A percentile compares a stretch with the other conserved stretches of the same genome.
These are phyloP conservation scores for Ceratotherium simum DNA, from an alignment of 2,113 vertebrate genomes.

Conservation along the genomic window DNA sequence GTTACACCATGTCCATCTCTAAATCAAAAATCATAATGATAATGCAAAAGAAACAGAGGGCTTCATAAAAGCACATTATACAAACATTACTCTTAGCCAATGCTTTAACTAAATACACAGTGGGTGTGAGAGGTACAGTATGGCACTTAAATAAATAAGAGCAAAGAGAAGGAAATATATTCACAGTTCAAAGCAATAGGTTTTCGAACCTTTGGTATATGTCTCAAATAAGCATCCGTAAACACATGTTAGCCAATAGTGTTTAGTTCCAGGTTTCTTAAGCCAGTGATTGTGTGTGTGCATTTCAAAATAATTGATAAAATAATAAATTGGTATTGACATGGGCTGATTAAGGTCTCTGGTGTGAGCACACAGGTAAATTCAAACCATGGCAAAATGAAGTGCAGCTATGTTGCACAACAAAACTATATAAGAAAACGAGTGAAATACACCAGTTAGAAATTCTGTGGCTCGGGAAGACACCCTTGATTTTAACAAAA, in stretches of 20 bases:
- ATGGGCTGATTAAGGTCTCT: conserved; percentile 95
- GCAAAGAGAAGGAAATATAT: conserved; percentile 84
- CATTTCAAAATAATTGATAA: conserved; percentile 67
- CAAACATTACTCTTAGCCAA: conserved; percentile 83
- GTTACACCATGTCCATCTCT: conserved; percentile 84
- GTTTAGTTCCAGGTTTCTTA: conserved; percentile 79
- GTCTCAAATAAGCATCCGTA: conserved; percentile 79
- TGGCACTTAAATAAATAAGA: conserved; percentile 90
- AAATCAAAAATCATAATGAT: conserved; percentile 77
- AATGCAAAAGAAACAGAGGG: conserved; percentile 81
- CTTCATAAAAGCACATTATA: conserved; percentile 85
- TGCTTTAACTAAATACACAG: conserved; percentile 85
- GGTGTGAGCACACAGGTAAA: conserved; percentile 95
- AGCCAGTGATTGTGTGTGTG: conserved; percentile 55
- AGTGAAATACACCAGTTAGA: conserved; percentile 81
- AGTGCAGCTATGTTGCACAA: conserved; percentile 84
- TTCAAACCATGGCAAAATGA: conserved; percentile 87
- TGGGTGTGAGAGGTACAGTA: conserved; percentile 83
- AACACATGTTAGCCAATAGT: conserved; percentile 74
- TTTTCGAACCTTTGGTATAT: conserved; percentile 89
- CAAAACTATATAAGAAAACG: conserved; percentile 81
- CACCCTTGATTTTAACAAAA: conserved; percentile 60
- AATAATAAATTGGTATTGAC: conserved; percentile 83
- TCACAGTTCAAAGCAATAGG: conserved; percentile 86
- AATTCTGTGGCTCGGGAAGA: conserved; percentile 79